Conservation (phyloP, 2,888 invertebrate species). For the Rotaria socialis region DNA sequence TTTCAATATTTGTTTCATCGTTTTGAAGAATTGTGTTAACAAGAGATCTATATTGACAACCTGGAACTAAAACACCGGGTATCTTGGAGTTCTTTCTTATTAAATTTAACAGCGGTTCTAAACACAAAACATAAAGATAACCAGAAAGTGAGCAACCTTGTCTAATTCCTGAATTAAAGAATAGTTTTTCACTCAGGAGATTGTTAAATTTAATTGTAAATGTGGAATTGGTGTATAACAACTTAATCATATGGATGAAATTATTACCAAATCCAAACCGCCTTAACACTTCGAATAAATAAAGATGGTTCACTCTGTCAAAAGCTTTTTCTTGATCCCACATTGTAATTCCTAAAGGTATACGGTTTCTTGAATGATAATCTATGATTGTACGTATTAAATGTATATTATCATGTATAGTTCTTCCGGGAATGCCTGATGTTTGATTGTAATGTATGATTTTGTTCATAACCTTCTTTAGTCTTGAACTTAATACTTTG, state of each 20-base stretch:
- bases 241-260: constrained; percentile 48
- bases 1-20: neutral
- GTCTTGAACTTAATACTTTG: neutral
- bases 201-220: constrained; percentile 40
- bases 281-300: constrained; percentile 48
- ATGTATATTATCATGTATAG: neutral
- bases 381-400: neutral
- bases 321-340: constrained; percentile 50
- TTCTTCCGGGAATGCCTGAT: neutral
- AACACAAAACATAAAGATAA: constrained; percentile 38
- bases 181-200: constrained; percentile 34
- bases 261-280: constrained; percentile 48
- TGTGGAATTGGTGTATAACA: constrained; percentile 47
- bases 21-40: neutral
- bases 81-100: constrained; percentile 40
- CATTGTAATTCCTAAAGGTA: constrained; percentile 48
- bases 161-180: constrained; percentile 38
- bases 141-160: constrained; percentile 44
- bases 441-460: neutral
- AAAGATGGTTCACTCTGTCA: constrained; percentile 49
- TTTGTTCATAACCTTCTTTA: neutral
- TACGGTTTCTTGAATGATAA: constrained; percentile 6
- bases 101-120: constrained; percentile 40
- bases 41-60: neutral
- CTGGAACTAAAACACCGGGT: constrained; percentile 37